Evolutionary conservation across 2,888 invertebrate genomes (phyloP).

Genomic region (Zhuqinia jingwanae): DNA sequence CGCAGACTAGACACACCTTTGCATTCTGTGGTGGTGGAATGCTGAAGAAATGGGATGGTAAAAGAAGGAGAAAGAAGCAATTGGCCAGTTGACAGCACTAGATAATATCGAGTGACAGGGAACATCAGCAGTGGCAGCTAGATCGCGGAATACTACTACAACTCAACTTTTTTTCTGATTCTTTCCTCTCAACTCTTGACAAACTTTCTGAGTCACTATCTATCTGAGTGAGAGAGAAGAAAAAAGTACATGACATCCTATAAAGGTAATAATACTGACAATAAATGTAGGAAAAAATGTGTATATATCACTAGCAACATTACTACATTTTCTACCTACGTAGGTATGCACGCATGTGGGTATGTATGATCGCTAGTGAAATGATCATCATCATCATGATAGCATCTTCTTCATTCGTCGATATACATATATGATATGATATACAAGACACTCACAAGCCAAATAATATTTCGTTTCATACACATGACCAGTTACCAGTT

Average conservation of each 20-base stretch:
- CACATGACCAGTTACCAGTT: slow-evolving; percentile 66
- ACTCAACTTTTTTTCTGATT: slow-evolving; percentile 71
- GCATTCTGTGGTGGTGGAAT: slow-evolving; percentile 9
- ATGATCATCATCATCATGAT: not conserved
- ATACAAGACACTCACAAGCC: slow-evolving; percentile 7
- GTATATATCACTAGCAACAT: no score
- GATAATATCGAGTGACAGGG: slow-evolving; percentile 73
- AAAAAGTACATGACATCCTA: not conserved
- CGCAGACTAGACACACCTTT: no score
- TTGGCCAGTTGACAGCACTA: slow-evolving; percentile 71
- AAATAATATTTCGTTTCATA: slow-evolving; percentile 53
- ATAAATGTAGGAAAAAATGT: not conserved
- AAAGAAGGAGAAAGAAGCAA: slow-evolving; percentile 46
- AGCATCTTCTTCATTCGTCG: no score
- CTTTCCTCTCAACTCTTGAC: slow-evolving; percentile 65
- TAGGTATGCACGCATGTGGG: not conserved
- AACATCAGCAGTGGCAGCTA: slow-evolving; percentile 71
- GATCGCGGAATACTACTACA: slow-evolving; percentile 65
- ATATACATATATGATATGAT: slow-evolving; percentile 23
- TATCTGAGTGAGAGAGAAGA: not conserved
- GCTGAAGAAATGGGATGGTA: not conserved
- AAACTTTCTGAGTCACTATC: slow-evolving; percentile 38
- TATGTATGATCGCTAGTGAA: not conserved
- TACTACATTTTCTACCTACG: no score
- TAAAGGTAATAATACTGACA: not conserved